Conservation (phyloP, 2,888 invertebrate genomes). For the Calameuta idolon region DNA sequence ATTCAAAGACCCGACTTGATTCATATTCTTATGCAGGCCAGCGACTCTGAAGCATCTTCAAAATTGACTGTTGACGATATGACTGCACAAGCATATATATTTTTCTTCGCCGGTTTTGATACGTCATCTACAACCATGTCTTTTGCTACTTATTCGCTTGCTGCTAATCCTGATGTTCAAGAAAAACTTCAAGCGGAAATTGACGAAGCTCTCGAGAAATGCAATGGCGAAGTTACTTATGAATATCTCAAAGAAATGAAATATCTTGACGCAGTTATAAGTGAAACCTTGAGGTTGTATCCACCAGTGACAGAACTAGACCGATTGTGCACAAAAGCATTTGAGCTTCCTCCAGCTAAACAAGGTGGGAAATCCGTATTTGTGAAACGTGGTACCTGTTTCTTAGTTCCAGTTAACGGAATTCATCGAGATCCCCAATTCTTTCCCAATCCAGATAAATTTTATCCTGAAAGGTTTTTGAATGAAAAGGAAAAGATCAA, state of each 20-base stretch:
- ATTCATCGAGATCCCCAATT: conserved; percentile 60
- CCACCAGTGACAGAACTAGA: conserved; percentile 49
- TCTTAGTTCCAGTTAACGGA: conserved; percentile 57
- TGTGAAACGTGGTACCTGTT: conserved; percentile 48
- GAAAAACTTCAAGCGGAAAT: conserved; percentile 51
- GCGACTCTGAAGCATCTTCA: conserved; percentile 25
- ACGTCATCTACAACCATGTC: conserved; percentile 48
- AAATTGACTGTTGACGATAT: conserved; percentile 60
- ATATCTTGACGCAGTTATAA: conserved; percentile 70
- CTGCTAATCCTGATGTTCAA: conserved; percentile 47
- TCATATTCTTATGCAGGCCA: conserved; percentile 52
- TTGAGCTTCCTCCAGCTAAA: conserved; percentile 55
- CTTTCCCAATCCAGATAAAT: conserved; percentile 61
- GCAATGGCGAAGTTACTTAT: conserved; percentile 60
- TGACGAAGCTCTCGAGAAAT: conserved; percentile 45
- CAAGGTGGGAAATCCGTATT: conserved; percentile 51
- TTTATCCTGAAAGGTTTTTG: conserved; percentile 64
- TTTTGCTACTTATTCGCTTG: conserved; percentile 49
- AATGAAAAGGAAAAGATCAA: conserved; percentile 42
- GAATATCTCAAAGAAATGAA: conserved; percentile 67
- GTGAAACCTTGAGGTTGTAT: conserved; percentile 54
- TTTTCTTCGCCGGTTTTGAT: conserved; percentile 60
- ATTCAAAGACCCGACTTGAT: conserved; percentile 52
- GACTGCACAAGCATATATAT: conserved; percentile 66
- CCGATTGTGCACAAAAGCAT: conserved; percentile 53